phyloP scores from a whole-genome alignment of 1,140 invertebrate genomes.

The Wiebesia pumilae region DNA sequence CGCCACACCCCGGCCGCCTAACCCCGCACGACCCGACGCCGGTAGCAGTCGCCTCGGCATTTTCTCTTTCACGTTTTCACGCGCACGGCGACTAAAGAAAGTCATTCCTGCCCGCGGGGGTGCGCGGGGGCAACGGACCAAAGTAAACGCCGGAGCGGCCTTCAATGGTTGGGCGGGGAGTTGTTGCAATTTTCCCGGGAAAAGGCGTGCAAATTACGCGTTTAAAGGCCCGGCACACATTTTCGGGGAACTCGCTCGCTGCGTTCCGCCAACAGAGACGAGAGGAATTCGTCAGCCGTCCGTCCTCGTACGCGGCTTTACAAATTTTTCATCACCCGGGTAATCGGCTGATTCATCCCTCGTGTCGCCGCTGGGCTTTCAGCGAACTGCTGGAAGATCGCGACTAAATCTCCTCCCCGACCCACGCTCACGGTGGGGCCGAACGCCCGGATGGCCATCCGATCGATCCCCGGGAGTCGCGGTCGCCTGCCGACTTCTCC shows the following conservation, averaged over 20 bases:
- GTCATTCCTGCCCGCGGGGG: slow-evolving; percentile 18
- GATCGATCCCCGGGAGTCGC: too few species aligned
- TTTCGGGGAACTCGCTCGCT: slow-evolving; percentile 31
- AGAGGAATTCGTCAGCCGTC: not conserved
- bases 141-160: not conserved
- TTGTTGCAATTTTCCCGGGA: slow-evolving; percentile 23
- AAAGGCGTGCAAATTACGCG: slow-evolving; percentile 39
- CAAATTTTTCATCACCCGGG: slow-evolving; percentile 18
- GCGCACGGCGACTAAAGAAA: not conserved
- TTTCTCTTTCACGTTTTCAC: slow-evolving; percentile 31
- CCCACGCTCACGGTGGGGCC: not conserved
- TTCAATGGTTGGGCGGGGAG: not conserved
- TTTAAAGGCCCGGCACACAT: slow-evolving; percentile 31
- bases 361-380: not conserved
- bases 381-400: not conserved
- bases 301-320: not conserved
- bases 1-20: too few species aligned
- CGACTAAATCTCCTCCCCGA: not conserved
- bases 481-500: not conserved
- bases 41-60: not conserved
- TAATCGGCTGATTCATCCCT: slow-evolving; percentile 22
- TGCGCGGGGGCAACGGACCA: not conserved
- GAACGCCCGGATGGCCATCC: too few species aligned
- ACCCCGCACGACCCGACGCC: too few species aligned
- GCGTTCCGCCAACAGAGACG: not conserved